Evolutionary conservation across 2,888 invertebrate species (phyloP).

Genomic region (Cantharis rufa): DNA sequence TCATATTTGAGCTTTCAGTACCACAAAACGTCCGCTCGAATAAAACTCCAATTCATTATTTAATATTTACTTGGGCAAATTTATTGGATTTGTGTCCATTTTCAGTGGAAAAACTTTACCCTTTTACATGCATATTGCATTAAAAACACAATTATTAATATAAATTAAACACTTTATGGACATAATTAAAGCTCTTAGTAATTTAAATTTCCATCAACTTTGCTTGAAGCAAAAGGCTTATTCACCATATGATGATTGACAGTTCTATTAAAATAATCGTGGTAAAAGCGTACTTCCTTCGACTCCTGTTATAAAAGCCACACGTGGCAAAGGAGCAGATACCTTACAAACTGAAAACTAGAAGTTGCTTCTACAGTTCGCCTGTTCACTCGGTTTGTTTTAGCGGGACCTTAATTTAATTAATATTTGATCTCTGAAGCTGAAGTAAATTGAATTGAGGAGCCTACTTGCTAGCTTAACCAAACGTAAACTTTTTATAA

Average conservation of each 20-base stretch:
- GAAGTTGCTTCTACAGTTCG: slow-evolving; percentile 5
- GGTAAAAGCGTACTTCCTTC: background rate
- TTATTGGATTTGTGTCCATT: background rate
- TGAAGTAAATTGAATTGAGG: slow-evolving; percentile 18
- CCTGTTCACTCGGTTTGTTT: slow-evolving; percentile 3
- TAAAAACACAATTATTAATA: background rate
- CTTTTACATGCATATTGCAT: background rate
- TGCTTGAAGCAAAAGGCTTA: background rate
- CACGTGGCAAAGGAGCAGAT: background rate
- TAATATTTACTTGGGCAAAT: background rate
- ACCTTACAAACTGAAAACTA: slow-evolving; percentile 15
- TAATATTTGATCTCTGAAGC: slow-evolving; percentile 18
- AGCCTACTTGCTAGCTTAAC: slow-evolving; percentile 7
- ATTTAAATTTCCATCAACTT: slow-evolving; percentile 1
- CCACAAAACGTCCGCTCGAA: background rate
- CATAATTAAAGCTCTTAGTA: background rate
- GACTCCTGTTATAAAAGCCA: background rate
- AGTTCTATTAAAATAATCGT: slow-evolving; percentile 10
- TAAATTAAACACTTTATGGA: background rate
- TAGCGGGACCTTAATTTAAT: slow-evolving; percentile 19
- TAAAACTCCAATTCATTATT: background rate
- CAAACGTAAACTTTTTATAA: slow-evolving; percentile 10
- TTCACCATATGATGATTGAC: slow-evolving; percentile 1
- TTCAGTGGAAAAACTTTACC: background rate
- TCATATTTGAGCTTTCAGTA: background rate